Evolutionary conservation across 2,113 vertebrate genomes (phyloP).

Genomic region (Pomatostomus ruficeps): DNA sequence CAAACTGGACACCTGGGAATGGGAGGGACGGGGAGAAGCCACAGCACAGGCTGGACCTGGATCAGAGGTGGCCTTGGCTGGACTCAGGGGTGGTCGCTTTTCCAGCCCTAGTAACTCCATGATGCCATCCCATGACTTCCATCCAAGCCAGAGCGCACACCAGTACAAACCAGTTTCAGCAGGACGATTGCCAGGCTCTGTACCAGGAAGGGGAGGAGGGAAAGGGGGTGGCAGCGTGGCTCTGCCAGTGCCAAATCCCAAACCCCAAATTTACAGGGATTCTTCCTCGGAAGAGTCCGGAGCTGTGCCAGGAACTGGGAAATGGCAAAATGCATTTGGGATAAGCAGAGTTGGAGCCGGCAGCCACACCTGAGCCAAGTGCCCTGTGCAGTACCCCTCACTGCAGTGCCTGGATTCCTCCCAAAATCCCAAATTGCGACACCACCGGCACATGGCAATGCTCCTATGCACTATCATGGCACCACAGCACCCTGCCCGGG

Average conservation of each 20-base stretch:
- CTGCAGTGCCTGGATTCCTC: neutral
- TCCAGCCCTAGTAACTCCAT: neutral
- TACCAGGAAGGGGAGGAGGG: neutral
- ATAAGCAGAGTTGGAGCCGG: accelerated
- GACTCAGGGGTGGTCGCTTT: neutral
- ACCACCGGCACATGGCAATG: neutral
- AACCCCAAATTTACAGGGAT: accelerated
- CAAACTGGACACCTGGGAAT: neutral
- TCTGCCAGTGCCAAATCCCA: neutral
- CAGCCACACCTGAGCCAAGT: neutral
- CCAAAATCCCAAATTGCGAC: neutral
- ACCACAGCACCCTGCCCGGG: neutral
- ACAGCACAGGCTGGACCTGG: too few species aligned
- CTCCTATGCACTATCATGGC: neutral
- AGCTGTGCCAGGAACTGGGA: neutral
- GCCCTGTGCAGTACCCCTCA: accelerated
- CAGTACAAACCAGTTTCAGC: neutral
- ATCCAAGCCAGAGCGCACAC: accelerated
- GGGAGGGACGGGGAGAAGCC: neutral
- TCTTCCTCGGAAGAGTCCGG: neutral
- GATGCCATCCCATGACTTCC: neutral
- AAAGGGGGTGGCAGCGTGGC: neutral
- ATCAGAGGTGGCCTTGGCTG: neutral
- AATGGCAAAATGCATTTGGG: neutral
- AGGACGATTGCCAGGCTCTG: neutral